phyloP scores from a whole-genome alignment of 2,797 vertebrate genomes.

The Peromyscus attwateri region DNA sequence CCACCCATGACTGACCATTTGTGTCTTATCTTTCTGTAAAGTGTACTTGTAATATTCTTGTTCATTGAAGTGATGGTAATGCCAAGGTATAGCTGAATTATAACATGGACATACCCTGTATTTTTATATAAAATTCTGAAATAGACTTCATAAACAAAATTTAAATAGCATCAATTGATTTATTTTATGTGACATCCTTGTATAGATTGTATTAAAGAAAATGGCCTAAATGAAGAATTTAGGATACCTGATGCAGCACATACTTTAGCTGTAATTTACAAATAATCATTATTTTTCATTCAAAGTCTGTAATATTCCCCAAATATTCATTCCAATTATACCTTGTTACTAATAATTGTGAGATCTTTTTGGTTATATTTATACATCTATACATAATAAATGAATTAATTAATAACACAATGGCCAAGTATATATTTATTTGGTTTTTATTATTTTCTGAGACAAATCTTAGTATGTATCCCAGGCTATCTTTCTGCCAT shows the following conservation, averaged over 20 bases:
- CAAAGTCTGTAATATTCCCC: background rate
- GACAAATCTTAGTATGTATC: background rate
- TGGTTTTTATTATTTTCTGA: slow-evolving; percentile 19
- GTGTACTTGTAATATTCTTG: background rate
- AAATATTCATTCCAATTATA: background rate
- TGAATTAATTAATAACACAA: background rate
- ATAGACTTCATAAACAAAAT: slow-evolving; percentile 37
- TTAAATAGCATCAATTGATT: background rate
- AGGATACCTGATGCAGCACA: background rate
- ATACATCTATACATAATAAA: background rate
- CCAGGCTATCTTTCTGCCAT: background rate
- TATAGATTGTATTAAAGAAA: slow-evolving; percentile 10
- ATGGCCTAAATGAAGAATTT: background rate
- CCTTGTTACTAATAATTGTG: background rate
- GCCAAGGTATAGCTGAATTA: slow-evolving; percentile 30
- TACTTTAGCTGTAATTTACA: slow-evolving; percentile 20
- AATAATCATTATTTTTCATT: slow-evolving; percentile 29
- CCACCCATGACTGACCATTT: background rate
- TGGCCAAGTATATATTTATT: background rate
- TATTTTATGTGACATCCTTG: slow-evolving; percentile 12
- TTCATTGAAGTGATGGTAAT: background rate
- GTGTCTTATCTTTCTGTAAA: slow-evolving; percentile 19
- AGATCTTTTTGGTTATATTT: background rate
- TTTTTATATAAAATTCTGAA: slow-evolving; percentile 30
- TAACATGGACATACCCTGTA: background rate